Conservation (phyloP, 2,797 vertebrate species). For the Eulemur albifrons region DNA sequence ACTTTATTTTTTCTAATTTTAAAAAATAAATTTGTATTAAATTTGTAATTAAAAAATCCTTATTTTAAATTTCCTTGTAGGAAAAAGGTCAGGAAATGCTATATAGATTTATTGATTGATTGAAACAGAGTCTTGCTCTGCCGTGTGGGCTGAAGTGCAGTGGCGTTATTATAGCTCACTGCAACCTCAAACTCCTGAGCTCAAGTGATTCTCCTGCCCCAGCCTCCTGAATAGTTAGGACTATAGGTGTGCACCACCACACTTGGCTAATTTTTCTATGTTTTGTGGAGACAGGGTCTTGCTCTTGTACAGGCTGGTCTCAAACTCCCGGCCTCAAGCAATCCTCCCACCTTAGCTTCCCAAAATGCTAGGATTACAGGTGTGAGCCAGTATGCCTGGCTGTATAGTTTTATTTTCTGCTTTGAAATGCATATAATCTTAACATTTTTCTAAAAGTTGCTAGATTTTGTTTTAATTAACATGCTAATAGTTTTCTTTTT, state of each 20-base stretch:
- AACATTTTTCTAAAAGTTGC: slow-evolving; percentile 41
- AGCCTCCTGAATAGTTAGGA: not conserved
- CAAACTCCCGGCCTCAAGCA: not conserved
- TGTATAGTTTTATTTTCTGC: slow-evolving; percentile 39
- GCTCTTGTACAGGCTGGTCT: not conserved
- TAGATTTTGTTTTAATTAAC: slow-evolving; percentile 34
- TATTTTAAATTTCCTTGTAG: slow-evolving; percentile 30
- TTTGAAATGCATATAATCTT: slow-evolving; percentile 50
- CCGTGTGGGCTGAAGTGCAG: not conserved
- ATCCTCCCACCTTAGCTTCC: not conserved
- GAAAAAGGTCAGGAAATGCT: slow-evolving; percentile 20
- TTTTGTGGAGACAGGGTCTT: not conserved
- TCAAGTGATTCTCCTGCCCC: not conserved
- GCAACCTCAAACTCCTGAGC: not conserved
- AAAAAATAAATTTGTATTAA: slow-evolving; percentile 10
- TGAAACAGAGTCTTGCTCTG: not conserved
- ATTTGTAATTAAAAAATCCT: not conserved
- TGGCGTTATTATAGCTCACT: not conserved
- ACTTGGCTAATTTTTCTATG: not conserved
- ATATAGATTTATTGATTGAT: not conserved
- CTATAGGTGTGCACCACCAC: not conserved
- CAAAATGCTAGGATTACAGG: not conserved
- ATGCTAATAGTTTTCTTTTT: slow-evolving; percentile 9
- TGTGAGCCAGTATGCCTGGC: not conserved
- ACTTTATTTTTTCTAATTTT: not conserved